Evolutionary conservation across 2,888 invertebrate species (phyloP).

Genomic region (Nineta flava): DNA sequence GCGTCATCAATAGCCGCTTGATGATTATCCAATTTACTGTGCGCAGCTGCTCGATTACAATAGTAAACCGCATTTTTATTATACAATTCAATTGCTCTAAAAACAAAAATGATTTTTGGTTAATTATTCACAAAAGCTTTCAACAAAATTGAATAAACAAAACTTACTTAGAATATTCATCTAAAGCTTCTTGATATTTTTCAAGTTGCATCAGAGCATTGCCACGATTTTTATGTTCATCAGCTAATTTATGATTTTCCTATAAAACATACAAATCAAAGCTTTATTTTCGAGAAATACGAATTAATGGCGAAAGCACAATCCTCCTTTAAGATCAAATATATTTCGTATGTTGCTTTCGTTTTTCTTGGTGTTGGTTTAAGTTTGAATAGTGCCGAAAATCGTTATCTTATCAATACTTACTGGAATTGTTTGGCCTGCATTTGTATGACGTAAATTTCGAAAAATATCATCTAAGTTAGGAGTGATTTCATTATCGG

Average conservation of each 20-base stretch:
- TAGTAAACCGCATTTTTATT: slow-evolving; percentile 85
- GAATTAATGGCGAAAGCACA: background rate
- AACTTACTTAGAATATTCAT: slow-evolving; percentile 55
- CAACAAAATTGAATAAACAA: background rate
- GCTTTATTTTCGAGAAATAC: background rate
- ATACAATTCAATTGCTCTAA: slow-evolving; percentile 73
- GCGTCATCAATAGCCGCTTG: slow-evolving; percentile 80
- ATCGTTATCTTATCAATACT: no score
- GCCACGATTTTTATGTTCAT: slow-evolving; percentile 74
- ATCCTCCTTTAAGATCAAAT: slow-evolving; percentile 7
- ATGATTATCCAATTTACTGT: slow-evolving; percentile 75
- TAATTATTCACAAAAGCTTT: background rate
- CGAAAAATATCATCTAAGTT: slow-evolving; percentile 3
- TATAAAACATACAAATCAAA: background rate
- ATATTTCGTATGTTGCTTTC: no score
- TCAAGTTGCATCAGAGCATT: slow-evolving; percentile 78
- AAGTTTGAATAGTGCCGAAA: no score
- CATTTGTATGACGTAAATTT: background rate
- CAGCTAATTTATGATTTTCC: slow-evolving; percentile 42
- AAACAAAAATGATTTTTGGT: background rate
- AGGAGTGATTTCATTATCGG: slow-evolving; percentile 3
- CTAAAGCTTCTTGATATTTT: slow-evolving; percentile 64
- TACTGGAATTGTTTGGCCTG: slow-evolving; percentile 7
- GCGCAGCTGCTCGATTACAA: slow-evolving; percentile 94
- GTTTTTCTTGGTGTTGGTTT: no score